Percentiles rank a stretch among this genome's conserved stretches.
These are phyloP conservation scores for Leuciscus idus DNA, from an alignment of 2,113 vertebrate species.

Conservation along the genomic window DNA sequence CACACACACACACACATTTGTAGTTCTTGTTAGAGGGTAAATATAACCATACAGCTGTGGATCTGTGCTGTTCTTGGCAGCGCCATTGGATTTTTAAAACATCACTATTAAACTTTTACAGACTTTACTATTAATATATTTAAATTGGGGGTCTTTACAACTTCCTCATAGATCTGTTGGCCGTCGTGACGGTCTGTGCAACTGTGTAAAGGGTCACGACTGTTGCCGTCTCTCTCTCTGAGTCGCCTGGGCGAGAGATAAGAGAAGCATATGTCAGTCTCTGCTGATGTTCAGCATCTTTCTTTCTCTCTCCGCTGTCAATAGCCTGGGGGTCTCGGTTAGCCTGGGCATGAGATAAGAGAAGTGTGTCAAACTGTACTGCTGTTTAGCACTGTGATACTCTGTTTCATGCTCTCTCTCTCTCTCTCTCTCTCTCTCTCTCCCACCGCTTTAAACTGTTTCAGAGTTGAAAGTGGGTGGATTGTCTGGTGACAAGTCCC, in stretches of 20 bases:
- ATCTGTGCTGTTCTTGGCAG: constrained; percentile 39
- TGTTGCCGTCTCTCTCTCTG: not conserved
- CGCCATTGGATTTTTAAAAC: constrained; percentile 11
- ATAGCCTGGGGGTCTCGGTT: constrained; percentile 36
- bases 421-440: not conserved
- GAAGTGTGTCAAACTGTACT: constrained; percentile 47
- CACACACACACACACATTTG: not conserved
- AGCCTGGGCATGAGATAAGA: constrained; percentile 53
- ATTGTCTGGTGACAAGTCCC: constrained; percentile 31
- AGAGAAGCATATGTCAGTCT: constrained; percentile 48
- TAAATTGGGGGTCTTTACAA: constrained; percentile 21
- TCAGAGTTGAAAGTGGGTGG: constrained; percentile 18
- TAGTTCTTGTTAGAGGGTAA: constrained; percentile 21
- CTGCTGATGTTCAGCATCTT: constrained; percentile 26
- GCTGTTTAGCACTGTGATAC: constrained; percentile 31
- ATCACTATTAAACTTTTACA: constrained; percentile 45
- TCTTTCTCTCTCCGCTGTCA: constrained; percentile 24
- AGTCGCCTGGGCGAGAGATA: constrained; percentile 48
- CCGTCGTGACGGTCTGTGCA: not conserved
- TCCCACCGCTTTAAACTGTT: constrained; percentile 31
- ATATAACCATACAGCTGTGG: constrained; percentile 38
- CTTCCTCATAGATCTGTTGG: not conserved
- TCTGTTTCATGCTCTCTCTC: constrained; percentile 31
- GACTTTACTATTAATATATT: constrained; percentile 22
- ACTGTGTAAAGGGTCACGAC: constrained; percentile 22